Evolutionary conservation across 2,797 vertebrate genomes (phyloP), one percentile per base, ranked within the genome.

Genomic region (Enteromius anoplus): DNA sequence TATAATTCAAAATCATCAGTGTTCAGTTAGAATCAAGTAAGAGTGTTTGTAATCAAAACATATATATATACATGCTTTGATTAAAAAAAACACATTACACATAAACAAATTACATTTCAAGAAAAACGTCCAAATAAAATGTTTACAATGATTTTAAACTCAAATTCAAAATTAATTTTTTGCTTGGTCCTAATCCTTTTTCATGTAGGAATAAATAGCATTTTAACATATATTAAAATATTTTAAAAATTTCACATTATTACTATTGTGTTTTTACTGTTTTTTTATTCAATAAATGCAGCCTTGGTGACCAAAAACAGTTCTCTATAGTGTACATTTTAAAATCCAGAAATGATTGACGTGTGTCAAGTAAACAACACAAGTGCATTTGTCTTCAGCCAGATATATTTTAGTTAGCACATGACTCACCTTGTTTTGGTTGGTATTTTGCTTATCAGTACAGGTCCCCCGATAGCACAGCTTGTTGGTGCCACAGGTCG

Each of bases 401-500:
- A 26, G 42, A 45, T 32, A 49, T n/a, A 2, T n/a, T 79, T 7
- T 17, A 81, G 2, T 49, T 42, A 23, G 11, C 14, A 40, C 9
- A 34, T 75, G 12, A 83, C 93, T 94, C 89, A 99, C 98, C 96
- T 91, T 96, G 83, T 92, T 89, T 86, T 91, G 95, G 47, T 90
- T 92, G 86, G 90, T 85, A 89, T 91, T 92, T 53, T 92, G 93
- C 87, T 91, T 97, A 86, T 95, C 93, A 0, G 95, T 93, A 1
- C 98, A 99, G 81, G 93, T 76, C 0, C 98, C 98, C 84, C 94
- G 93, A 88, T 97, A 89, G 75, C 98, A 99, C 91, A 98, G 93
- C 81, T 93, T 93, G 34, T 94, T 94, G 0, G 95, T 96, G 0
- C 97, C 95, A 12, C 98, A 99, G 88, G 88, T 86, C 19, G 98